Evolutionary conservation across 2,888 invertebrate species (phyloP), one percentile per base, ranked within the genome.

Genomic region (Yponomeuta cagnagella): DNA sequence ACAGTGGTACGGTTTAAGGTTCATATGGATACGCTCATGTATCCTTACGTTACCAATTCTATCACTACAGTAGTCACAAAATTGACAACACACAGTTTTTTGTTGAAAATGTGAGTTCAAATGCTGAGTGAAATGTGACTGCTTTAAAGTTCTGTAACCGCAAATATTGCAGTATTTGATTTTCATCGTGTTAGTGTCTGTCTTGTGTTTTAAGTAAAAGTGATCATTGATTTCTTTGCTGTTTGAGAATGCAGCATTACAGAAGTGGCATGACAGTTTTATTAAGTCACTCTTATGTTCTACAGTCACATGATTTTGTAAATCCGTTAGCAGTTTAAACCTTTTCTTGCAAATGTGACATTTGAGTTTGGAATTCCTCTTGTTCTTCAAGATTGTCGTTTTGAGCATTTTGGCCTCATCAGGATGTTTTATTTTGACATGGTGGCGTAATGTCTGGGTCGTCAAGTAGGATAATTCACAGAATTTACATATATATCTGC

Each of bases 381-480:
- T 78, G 6, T 75, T 76, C 15, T 76, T 77, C 48, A 72, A 33
- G 2, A 78, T 72, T 12, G 48, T 66, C 2, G 68, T 72, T 73
- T 75, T 77, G 15, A 83, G 48, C 8, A 70, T 8, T 2, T 31
- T 58, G 5, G 75, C 77, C 67, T 78, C 70, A 0, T 72, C 58
- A 0, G 77, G 72, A 71, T 82, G 82, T 74, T 81, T 81, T 0
- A n/a, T 74, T 72, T 74, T 76, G 1, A 79, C 73, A 69, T 83
- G 83, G 65, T 75, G 71, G 15, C 80, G 73, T 66, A 83, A 43
- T 10, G 79, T 78, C 71, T 79, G 77, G 3, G 74, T 64, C 0
- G 77, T 78, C 0, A 74, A 73, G 71, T 85, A 86, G 9, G 76
- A 74, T 2, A 76, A 74, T 10, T 82, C 75, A 72, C 86, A 86